Conservation (phyloP, 2,113 vertebrate genomes). For the Oceanites oceanicus region DNA sequence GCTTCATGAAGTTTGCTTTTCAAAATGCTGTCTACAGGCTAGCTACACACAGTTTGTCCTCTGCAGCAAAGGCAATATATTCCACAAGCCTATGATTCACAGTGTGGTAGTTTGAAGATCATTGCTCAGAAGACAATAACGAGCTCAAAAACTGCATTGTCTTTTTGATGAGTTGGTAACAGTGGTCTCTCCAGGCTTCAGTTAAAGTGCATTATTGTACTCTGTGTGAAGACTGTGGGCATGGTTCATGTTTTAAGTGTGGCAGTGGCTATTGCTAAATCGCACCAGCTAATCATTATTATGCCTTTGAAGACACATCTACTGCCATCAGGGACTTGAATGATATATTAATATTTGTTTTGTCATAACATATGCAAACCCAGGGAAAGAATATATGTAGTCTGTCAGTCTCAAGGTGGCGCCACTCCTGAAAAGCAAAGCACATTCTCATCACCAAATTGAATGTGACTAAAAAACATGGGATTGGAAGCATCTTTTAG, state of each 20-base stretch:
- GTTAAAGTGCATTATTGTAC: not conserved
- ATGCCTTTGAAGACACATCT: not conserved
- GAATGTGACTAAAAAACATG: not conserved
- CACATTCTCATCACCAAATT: not conserved
- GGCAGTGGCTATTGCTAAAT: not conserved
- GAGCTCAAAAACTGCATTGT: not conserved
- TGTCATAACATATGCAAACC: not conserved
- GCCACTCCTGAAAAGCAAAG: not conserved
- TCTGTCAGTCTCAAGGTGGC: not conserved
- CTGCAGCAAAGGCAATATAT: not conserved
- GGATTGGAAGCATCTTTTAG: not conserved
- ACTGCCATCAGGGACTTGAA: not conserved
- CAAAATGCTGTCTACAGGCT: not conserved
- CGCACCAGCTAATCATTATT: not conserved
- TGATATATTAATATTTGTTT: not conserved
- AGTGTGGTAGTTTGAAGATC: not conserved
- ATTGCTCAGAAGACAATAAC: not conserved
- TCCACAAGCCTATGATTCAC: not conserved
- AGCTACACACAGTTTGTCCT: not conserved
- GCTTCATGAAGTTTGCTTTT: not conserved
- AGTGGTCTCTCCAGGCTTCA: not conserved
- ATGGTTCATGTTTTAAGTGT: not conserved
- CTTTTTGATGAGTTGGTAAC: not conserved
- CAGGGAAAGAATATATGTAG: not conserved
- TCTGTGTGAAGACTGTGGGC: not conserved